Conservation (phyloP, 2,797 vertebrate species). For the Falco novaeseelandiae region DNA sequence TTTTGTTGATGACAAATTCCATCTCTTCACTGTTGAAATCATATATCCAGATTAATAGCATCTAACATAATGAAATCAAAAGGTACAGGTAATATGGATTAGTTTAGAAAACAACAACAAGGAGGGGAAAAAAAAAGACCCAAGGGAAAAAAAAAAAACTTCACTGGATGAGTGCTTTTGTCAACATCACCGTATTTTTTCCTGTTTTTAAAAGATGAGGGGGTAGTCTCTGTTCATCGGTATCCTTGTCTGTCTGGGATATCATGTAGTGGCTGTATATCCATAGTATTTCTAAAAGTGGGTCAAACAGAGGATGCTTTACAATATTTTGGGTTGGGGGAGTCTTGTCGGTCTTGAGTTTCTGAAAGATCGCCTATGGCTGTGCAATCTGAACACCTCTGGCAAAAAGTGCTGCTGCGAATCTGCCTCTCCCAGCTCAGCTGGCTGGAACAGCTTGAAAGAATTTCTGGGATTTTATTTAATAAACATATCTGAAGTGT, state of each 20-base stretch:
- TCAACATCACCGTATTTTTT: constrained; percentile 42
- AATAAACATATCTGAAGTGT: background rate
- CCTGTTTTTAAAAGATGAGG: constrained; percentile 13
- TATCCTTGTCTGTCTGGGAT: background rate
- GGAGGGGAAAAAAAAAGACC: background rate
- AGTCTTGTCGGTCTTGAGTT: background rate
- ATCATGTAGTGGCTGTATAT: background rate
- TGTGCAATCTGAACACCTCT: background rate
- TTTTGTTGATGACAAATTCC: constrained; percentile 83
- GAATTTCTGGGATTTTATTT: background rate
- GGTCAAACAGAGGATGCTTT: background rate
- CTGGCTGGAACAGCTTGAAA: background rate
- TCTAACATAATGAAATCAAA: constrained; percentile 77
- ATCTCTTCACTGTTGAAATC: constrained; percentile 80
- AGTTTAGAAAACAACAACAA: constrained; percentile 67
- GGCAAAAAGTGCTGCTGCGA: background rate
- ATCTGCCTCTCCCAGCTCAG: background rate
- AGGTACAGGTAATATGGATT: constrained; percentile 71
- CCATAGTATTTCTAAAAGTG: background rate
- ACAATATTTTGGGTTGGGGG: background rate
- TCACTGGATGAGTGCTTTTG: constrained; percentile 51
- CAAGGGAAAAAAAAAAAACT: background rate
- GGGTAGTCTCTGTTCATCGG: background rate
- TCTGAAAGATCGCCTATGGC: background rate
- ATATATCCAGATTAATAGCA: constrained; percentile 78